A percentile compares a stretch with the other conserved stretches of the same genome.
Conservation (phyloP, 2,797 vertebrate species). For the Phrynocephalus forsythii region DNA sequence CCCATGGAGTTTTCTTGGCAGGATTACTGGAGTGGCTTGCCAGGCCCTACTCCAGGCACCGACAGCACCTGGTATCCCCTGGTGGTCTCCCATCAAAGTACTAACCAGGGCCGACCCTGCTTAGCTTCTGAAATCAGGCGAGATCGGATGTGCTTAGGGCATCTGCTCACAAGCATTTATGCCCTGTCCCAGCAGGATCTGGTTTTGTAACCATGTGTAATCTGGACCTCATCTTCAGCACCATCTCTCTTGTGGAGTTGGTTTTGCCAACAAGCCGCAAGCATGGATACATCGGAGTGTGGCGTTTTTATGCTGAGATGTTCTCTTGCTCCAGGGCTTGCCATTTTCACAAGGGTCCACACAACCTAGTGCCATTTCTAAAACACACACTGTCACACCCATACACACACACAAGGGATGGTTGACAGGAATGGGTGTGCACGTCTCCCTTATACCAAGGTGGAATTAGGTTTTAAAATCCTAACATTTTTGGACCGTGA, state of each 20-base stretch:
- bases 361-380: slow-evolving; percentile 59
- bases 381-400: slow-evolving; percentile 42
- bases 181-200: neutral
- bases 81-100: too few species aligned
- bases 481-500: slow-evolving; percentile 73
- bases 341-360: slow-evolving; percentile 1
- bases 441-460: slow-evolving; percentile 59
- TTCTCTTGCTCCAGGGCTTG: neutral
- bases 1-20: too few species aligned
- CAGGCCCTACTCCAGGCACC: too few species aligned
- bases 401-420: slow-evolving; percentile 26
- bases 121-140: too few species aligned
- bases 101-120: too few species aligned
- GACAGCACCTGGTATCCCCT: too few species aligned
- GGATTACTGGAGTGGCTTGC: too few species aligned
- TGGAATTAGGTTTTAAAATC: slow-evolving; percentile 77
- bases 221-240: neutral
- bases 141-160: too few species aligned
- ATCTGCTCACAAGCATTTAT: neutral
- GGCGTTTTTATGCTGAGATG: neutral
- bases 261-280: too few species aligned
- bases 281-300: too few species aligned
- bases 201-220: neutral
- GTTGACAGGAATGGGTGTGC: slow-evolving; percentile 75
- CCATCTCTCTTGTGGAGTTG: neutral